Evolutionary conservation across 2,888 invertebrate species (phyloP), one percentile per base, ranked within the genome.

Genomic region (Drosophila vallismaia): DNA sequence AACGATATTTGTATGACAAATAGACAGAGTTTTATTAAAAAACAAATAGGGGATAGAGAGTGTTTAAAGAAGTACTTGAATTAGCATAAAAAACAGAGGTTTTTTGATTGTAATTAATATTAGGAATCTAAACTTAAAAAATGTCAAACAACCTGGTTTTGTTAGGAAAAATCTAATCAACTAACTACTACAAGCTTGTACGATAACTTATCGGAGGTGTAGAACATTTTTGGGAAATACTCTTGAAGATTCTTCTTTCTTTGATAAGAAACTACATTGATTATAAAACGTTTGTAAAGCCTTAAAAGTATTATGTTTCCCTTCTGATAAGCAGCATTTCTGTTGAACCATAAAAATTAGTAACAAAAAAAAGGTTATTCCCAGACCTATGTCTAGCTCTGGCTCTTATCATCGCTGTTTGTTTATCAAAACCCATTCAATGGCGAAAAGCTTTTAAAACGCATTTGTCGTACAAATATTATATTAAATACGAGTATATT

Each of bases 1-100:
- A 5, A 1, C n/a, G n/a, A 36, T 36, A 84, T 86, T 86, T 84
- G 74, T 85, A 84, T 81, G 84, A 81, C 81, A 86, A 75, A 84
- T 86, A 75, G 77, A 74, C 75, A 75, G 80, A 78, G 72, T 51
- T 36, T 36, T n/a, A n/a, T 12, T n/a, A 6, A 36, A 36, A 36
- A 36, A n/a, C n/a, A 36, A 36, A 36, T 36, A 36, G 6, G n/a
- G n/a, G n/a, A 36, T n/a, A 36, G 4, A n/a, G n/a, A 36, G n/a
- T n/a, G n/a, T 12, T 36, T 12, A 36, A 36, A 12, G 4, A 36
- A n/a, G 36, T 33, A 33, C 28, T 28, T 28, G 0, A 28, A 28
- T 28, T 5, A 28, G 28, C 28, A 28, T 28, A 28, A 28, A 28
- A 28, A 28, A 14, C 14, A 14, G 14, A 14, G 14, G 14, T 14